Percentiles rank a stretch among this genome's conserved stretches.
phyloP scores from a whole-genome alignment of 2,113 vertebrate species.

The Vidua macroura region DNA sequence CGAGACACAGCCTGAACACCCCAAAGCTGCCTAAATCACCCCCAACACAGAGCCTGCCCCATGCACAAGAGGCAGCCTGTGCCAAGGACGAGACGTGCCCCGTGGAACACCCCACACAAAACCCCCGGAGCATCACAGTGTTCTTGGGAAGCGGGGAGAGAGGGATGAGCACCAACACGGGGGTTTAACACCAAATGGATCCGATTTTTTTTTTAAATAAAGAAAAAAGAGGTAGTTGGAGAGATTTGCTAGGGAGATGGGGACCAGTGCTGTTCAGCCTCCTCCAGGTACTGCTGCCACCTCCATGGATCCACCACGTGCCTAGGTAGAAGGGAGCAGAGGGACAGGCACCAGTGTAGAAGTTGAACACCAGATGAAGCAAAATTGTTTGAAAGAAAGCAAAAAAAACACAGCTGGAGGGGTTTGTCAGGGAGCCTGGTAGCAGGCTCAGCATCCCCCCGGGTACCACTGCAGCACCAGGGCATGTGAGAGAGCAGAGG shows the following conservation, averaged over 20 bases:
- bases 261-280: neutral
- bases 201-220: too few species aligned
- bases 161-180: neutral
- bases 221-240: neutral
- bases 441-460: neutral
- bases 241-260: neutral
- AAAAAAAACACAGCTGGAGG: neutral
- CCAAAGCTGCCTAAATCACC: neutral
- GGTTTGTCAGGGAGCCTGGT: neutral
- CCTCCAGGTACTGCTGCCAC: neutral
- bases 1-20: neutral
- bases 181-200: neutral
- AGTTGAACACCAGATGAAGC: neutral
- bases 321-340: neutral
- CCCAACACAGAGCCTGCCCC: neutral
- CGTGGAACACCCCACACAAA: rapidly evolving
- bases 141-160: neutral
- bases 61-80: rapidly evolving
- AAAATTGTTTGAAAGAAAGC: neutral
- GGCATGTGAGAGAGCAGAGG: neutral
- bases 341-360: neutral
- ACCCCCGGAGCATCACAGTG: rapidly evolving
- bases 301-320: neutral
- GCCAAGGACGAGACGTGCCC: rapidly evolving
- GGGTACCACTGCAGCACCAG: neutral